phyloP scores from a whole-genome alignment of 2,113 vertebrate genomes.

The Xiphophorus hellerii region DNA sequence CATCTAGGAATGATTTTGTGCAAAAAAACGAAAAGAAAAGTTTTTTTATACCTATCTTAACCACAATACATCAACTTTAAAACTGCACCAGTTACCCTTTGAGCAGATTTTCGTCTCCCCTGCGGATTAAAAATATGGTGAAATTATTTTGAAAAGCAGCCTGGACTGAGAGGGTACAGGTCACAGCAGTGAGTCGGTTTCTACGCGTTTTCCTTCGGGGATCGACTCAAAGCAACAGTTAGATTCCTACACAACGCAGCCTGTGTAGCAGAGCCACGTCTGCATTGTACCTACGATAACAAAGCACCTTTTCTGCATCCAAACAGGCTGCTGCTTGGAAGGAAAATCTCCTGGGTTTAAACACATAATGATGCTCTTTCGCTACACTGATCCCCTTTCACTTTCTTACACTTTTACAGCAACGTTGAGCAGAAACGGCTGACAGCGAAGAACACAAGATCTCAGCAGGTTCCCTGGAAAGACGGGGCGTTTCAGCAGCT shows the following conservation, averaged over 20 bases:
- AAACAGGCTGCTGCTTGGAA: constrained; percentile 5
- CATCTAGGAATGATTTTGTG: too few relatives aligned
- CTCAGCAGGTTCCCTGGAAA: background rate
- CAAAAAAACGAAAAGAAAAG: too few relatives aligned
- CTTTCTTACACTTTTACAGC: background rate
- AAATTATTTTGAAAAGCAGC: background rate
- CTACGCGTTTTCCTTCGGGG: background rate
- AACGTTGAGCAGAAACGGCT: background rate
- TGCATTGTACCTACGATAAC: background rate
- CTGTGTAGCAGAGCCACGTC: background rate
- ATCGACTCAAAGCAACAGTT: background rate
- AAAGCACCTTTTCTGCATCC: background rate
- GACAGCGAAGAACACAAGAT: background rate
- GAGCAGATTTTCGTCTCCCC: too few relatives aligned
- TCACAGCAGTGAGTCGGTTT: background rate
- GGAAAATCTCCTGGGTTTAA: background rate
- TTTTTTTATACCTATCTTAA: too few relatives aligned
- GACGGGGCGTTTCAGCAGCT: background rate
- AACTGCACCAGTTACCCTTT: background rate
- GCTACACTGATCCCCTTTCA: background rate
- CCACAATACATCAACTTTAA: background rate
- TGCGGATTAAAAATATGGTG: background rate
- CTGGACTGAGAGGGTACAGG: background rate
- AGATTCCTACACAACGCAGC: background rate
- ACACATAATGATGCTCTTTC: background rate